Percentiles rank a stretch among this genome's conserved stretches.
Evolutionary conservation across 2,797 vertebrate species (phyloP).

Genomic region (Peromyscus eremicus): DNA sequence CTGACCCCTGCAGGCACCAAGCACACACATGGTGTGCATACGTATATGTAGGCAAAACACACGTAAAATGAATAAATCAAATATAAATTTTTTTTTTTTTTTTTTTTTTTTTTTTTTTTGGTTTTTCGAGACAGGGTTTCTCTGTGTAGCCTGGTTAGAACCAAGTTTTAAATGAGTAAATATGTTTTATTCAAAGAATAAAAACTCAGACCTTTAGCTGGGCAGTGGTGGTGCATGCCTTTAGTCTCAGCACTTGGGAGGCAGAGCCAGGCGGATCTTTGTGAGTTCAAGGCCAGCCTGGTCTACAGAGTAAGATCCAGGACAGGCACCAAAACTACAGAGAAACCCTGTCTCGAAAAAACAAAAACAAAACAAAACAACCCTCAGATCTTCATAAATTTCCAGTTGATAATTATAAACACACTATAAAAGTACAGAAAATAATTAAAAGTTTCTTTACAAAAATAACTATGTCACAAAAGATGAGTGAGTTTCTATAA

Average conservation of each 20-base stretch:
- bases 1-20: neutral
- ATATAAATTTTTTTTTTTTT: neutral
- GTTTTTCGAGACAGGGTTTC: neutral
- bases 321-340: too few relatives aligned
- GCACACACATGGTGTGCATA: too few relatives aligned
- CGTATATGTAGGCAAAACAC: neutral
- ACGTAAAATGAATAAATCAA: neutral
- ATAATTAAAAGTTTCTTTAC: conserved; percentile 33
- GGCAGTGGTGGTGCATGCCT: too few relatives aligned
- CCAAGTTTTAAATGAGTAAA: neutral
- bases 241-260: too few relatives aligned
- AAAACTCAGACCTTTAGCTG: neutral
- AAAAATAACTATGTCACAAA: conserved; percentile 48
- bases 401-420: conserved; percentile 37
- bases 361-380: too few relatives aligned
- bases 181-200: neutral
- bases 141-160: neutral
- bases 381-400: conserved; percentile 42
- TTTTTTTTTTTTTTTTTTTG: too few relatives aligned
- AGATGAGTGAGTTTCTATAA: conserved; percentile 26
- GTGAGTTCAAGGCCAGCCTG: too few relatives aligned
- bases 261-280: too few relatives aligned
- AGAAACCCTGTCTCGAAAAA: too few relatives aligned
- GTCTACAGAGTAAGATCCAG: too few relatives aligned
- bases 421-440: conserved; percentile 16